Conservation (phyloP, 2,797 vertebrate genomes). For the Paedocypris micromegethes region DNA sequence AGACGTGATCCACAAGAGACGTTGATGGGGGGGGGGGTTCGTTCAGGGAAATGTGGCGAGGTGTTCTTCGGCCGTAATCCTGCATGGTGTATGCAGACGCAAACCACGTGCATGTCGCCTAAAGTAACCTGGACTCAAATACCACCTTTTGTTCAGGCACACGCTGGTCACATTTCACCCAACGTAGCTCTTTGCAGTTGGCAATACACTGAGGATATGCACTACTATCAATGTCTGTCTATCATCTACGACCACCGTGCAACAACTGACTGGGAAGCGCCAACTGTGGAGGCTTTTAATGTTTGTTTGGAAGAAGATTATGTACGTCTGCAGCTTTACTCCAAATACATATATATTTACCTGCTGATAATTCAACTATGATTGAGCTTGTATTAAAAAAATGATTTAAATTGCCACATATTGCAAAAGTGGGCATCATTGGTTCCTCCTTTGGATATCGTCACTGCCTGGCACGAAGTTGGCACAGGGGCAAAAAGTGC, state of each 20-base stretch:
- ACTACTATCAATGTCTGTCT: conserved; percentile 55
- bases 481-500: conserved; percentile 69
- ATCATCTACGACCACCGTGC: conserved; percentile 47
- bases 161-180: conserved; percentile 27
- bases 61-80: conserved; percentile 53
- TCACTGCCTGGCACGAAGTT: conserved; percentile 68
- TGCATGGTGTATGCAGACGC: conserved; percentile 61
- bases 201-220: conserved; percentile 54
- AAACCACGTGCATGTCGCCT: conserved; percentile 34
- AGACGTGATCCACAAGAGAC: no score
- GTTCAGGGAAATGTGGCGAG: conserved; percentile 44
- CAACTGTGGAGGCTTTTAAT: conserved; percentile 40
- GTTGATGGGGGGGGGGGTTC: not conserved
- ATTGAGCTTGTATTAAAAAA: conserved; percentile 54
- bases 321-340: conserved; percentile 17
- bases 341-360: conserved; percentile 17
- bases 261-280: conserved; percentile 45
- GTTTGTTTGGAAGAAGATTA: conserved; percentile 31
- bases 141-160: conserved; percentile 17
- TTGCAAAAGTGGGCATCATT: conserved; percentile 71
- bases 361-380: conserved; percentile 57
- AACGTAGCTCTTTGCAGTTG: conserved; percentile 50
- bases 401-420: conserved; percentile 63
- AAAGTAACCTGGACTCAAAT: conserved; percentile 45
- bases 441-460: conserved; percentile 66